These are phyloP conservation scores for Simalia tracyae DNA, from an alignment of 2,797 vertebrate genomes.

Conservation along the genomic window DNA sequence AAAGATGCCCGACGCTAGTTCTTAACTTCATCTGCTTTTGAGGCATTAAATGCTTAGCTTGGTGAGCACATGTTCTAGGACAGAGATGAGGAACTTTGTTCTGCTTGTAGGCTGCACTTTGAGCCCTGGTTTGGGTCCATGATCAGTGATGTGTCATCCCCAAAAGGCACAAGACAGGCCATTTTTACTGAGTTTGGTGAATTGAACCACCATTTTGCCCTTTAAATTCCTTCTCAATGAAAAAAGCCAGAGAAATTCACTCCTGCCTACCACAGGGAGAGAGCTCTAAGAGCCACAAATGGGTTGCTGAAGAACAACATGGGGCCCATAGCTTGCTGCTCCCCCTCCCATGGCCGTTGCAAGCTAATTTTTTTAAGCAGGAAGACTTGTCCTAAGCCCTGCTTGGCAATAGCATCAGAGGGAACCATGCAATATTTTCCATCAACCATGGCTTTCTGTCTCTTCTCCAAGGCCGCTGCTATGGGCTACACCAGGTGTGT, in stretches of 20 bases:
- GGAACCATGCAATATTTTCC: not conserved
- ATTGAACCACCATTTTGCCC: not conserved
- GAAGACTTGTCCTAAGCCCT: not conserved
- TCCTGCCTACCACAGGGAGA: not conserved
- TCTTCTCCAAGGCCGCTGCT: constrained; percentile 19
- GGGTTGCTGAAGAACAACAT: not conserved
- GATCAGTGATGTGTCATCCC: not conserved
- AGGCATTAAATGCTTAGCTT: not conserved
- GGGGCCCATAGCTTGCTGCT: not conserved
- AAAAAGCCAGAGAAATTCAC: not conserved
- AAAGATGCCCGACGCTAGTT: not conserved
- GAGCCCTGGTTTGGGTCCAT: not conserved
- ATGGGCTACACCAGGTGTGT: not conserved
- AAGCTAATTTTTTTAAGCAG: too few species aligned
- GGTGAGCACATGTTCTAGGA: too few species aligned
- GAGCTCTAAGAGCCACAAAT: not conserved
- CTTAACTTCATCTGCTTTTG: not conserved
- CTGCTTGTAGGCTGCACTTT: not conserved
- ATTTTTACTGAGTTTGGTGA: not conserved
- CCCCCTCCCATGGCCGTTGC: not conserved
- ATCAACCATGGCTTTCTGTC: not conserved
- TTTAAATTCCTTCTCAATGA: not conserved
- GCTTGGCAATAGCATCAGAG: not conserved
- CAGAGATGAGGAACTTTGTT: not conserved
- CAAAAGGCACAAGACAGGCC: not conserved